These are phyloP conservation scores for Paramormyrops kingsleyae DNA, from an alignment of 2,113 vertebrate species.

Conservation along the genomic window DNA sequence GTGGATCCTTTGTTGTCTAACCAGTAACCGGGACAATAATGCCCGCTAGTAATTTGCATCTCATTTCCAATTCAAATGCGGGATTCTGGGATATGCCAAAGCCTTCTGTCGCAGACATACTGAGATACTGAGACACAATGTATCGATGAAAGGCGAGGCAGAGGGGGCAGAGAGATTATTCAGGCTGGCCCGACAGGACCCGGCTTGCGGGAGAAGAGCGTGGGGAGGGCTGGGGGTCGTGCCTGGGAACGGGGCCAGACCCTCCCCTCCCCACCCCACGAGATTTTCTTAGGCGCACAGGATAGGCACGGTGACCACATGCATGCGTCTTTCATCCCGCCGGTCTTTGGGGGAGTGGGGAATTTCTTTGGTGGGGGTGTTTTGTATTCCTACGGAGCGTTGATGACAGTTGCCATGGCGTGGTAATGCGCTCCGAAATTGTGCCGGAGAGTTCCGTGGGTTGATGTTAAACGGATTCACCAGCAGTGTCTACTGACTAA, in stretches of 20 bases:
- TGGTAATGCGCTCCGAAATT: background rate
- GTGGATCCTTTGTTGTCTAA: conserved; percentile 67
- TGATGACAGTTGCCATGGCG: background rate
- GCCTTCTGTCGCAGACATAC: conserved; percentile 44
- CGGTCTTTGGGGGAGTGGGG: background rate
- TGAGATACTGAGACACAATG: conserved; percentile 55
- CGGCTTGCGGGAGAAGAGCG: conserved; percentile 42
- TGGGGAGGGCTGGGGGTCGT: conserved; percentile 35
- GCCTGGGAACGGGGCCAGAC: conserved; percentile 31
- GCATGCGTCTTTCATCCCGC: conserved; percentile 4
- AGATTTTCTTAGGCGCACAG: background rate
- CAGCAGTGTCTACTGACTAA: background rate
- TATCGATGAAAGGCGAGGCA: conserved; percentile 39
- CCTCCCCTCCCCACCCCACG: background rate
- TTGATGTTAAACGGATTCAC: background rate
- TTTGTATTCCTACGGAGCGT: background rate
- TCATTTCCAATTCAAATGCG: conserved; percentile 67
- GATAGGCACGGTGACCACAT: background rate
- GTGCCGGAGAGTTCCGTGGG: background rate
- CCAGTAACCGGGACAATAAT: conserved; percentile 63
- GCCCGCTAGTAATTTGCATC: conserved; percentile 65
- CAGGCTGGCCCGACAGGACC: conserved; percentile 51
- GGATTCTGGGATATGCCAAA: conserved; percentile 48
- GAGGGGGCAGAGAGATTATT: conserved; percentile 47
- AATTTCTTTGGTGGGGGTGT: background rate